A percentile compares a stretch with the other conserved stretches of the same genome.
Conservation (phyloP, 1,140 invertebrate species). For the Papilio polyxenes region DNA sequence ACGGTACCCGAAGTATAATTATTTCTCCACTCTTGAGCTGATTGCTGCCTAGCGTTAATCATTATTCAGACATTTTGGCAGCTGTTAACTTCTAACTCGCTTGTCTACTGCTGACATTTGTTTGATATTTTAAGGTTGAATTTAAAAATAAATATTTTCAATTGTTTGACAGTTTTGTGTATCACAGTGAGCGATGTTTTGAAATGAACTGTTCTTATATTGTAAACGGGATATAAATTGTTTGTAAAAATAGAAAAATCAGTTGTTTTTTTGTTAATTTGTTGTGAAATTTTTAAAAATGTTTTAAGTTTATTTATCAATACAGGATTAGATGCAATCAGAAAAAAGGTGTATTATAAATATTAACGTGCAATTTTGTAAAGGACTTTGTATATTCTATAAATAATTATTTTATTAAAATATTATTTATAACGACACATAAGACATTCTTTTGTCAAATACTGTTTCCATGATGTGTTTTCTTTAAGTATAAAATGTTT, state of each 20-base stretch:
- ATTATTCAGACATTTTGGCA: conserved; percentile 35
- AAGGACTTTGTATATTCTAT: neutral
- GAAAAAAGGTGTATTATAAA: neutral
- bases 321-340: neutral
- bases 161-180: conserved; percentile 15
- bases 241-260: neutral
- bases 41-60: conserved; percentile 18
- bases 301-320: neutral
- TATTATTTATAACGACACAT: neutral
- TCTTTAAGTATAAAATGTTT: neutral
- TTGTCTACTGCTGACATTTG: neutral
- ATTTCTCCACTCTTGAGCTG: neutral
- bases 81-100: conserved; percentile 15
- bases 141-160: conserved; percentile 27
- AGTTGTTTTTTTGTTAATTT: neutral
- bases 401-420: neutral
- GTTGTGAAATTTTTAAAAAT: neutral
- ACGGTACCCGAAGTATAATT: neutral
- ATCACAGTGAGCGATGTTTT: neutral
- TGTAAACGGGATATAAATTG: neutral
- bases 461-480: neutral
- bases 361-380: neutral
- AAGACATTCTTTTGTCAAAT: neutral
- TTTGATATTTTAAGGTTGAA: conserved; percentile 21
- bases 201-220: neutral